Evolutionary conservation across 2,797 vertebrate genomes (phyloP).

Genomic region (Diceros bicornis): DNA sequence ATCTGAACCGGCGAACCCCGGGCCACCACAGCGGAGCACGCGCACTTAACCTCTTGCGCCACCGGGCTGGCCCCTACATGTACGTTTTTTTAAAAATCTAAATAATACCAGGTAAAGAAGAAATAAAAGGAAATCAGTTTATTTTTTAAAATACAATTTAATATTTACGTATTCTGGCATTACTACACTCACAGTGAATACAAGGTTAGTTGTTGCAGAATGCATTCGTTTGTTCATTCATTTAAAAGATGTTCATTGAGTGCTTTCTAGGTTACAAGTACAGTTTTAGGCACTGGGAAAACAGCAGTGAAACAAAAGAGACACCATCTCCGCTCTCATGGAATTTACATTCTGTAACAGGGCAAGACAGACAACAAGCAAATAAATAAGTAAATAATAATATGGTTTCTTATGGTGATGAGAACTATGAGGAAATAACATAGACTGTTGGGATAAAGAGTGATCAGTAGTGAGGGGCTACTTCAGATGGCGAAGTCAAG

Average conservation of each 20-base stretch:
- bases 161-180: background rate
- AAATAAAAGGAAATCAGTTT: background rate
- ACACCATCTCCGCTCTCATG: background rate
- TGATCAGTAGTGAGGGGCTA: background rate
- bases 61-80: no score
- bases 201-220: background rate
- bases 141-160: slow-evolving; percentile 35
- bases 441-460: background rate
- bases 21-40: no score
- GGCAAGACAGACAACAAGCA: background rate
- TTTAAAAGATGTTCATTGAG: background rate
- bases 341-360: background rate
- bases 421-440: background rate
- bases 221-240: background rate
- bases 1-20: no score
- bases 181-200: background rate
- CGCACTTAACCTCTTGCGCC: no score
- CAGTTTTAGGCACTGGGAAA: background rate
- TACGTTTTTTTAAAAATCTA: background rate
- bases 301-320: background rate
- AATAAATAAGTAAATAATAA: background rate
- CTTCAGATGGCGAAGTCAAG: background rate
- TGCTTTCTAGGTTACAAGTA: background rate
- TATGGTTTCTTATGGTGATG: background rate
- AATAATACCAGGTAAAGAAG: background rate